phyloP scores from a whole-genome alignment of 1,140 invertebrate species.

The Coelopa frigida region DNA sequence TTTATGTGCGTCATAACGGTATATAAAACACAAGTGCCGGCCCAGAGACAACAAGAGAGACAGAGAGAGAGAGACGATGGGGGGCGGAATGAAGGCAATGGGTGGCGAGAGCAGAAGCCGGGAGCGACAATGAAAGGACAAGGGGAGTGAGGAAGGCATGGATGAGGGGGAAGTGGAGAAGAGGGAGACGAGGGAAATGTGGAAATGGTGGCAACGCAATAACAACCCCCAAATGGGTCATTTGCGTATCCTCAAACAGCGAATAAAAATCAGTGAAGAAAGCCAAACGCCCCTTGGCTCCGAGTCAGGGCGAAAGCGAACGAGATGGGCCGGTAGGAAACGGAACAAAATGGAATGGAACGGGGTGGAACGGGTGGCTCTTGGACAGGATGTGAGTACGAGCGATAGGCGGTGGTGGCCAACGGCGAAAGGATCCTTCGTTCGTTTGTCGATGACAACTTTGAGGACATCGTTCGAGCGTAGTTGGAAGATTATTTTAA shows the following conservation, averaged over 20 bases:
- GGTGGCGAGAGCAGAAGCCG: not conserved
- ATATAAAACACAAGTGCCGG: constrained; percentile 18
- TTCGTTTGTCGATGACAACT: too few relatives aligned
- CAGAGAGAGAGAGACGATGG: not conserved
- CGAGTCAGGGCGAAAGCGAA: too few relatives aligned
- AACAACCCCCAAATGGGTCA: constrained; percentile 46
- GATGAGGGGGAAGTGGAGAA: constrained; percentile 10
- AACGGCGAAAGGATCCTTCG: too few relatives aligned
- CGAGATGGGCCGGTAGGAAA: too few relatives aligned
- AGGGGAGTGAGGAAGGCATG: not conserved
- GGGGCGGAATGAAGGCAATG: not conserved
- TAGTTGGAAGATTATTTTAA: too few relatives aligned
- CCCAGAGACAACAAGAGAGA: not conserved
- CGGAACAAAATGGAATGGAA: too few relatives aligned
- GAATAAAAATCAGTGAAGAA: constrained; percentile 46
- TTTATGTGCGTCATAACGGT: constrained; percentile 42
- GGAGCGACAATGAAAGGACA: not conserved
- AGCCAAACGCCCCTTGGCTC: too few relatives aligned
- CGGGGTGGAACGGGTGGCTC: too few relatives aligned
- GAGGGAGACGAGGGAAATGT: constrained; percentile 2
- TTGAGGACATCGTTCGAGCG: too few relatives aligned
- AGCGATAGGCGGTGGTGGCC: too few relatives aligned
- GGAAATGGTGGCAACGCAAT: constrained; percentile 31
- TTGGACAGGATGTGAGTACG: too few relatives aligned
- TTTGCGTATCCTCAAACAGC: constrained; percentile 46